phyloP scores from a whole-genome alignment of 2,888 invertebrate species.

The Hofmannophila pseudospretella region DNA sequence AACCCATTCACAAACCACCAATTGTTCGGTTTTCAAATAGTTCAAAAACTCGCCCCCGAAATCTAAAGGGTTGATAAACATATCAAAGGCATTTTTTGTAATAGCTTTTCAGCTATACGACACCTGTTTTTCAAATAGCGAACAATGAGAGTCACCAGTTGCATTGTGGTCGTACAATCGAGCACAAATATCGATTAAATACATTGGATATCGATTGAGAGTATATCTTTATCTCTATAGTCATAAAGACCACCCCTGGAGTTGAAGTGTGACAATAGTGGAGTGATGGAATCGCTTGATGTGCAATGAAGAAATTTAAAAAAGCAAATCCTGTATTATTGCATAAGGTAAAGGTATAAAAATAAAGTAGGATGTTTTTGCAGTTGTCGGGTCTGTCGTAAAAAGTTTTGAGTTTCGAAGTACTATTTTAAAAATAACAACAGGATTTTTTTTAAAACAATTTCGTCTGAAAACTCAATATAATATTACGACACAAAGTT shows the following conservation, averaged over 20 bases:
- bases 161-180: slow-evolving; percentile 61
- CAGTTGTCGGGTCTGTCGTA: background rate
- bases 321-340: background rate
- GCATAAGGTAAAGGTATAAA: background rate
- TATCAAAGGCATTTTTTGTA: slow-evolving; percentile 60
- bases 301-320: too few species aligned
- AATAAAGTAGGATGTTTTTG: background rate
- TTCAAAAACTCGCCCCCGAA: slow-evolving; percentile 53
- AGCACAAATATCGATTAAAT: slow-evolving; percentile 64
- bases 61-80: slow-evolving; percentile 72
- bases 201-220: slow-evolving; percentile 49
- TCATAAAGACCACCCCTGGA: slow-evolving; percentile 61
- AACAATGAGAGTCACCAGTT: slow-evolving; percentile 48
- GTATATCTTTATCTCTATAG: slow-evolving; percentile 42
- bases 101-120: slow-evolving; percentile 35
- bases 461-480: slow-evolving; percentile 1
- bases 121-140: slow-evolving; percentile 63
- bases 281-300: background rate
- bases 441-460: background rate
- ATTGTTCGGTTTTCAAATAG: slow-evolving; percentile 51
- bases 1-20: slow-evolving; percentile 58
- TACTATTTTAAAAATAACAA: background rate
- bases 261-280: slow-evolving; percentile 31
- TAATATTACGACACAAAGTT: slow-evolving; percentile 15
- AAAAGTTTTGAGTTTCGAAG: background rate